Evolutionary conservation across 2,797 vertebrate genomes (phyloP), one percentile per base, ranked within the genome.

Genomic region (Silurus aristotelis): DNA sequence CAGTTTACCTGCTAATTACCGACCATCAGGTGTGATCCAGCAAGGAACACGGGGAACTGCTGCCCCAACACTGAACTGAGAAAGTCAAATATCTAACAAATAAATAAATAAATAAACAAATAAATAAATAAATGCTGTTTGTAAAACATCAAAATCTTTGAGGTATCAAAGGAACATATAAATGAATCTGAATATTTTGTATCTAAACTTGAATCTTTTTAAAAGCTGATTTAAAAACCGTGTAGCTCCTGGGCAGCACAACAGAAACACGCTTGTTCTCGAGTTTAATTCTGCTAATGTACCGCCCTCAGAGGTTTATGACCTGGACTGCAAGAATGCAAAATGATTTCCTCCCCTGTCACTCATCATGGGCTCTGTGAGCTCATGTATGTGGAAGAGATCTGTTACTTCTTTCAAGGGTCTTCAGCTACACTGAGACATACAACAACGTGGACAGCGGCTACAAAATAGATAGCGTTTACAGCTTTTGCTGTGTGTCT

Each of bases 1-100:
- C 78, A 80, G 43, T 66, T 80, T 7, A 64, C 61, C 43, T 13
- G 76, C 31, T 48, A 80, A 80, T 80, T 64, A 64, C 20, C 7
- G 48, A 64, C 60, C 38, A 64, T 48, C 56, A 20, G n/a, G 14
- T 55, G 48, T 55, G 6, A 25, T 75, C 15, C n/a, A 27, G 46
- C 48, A 75, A 17, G 9, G 48, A 56, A 27, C 55, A 19, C 52
- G 9, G 15, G 52, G 17, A 19, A 17, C 17, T 75, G 48, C 48
- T 3, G 6, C 10, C n/a, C 14, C 2, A 75, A 55, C 43, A 52
- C 71, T 52, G 43, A 48, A 48, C 70, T 72, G 43, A 10, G 43
- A 46, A 48, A 70, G 27, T 38, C 67, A 17, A 68, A 38, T 48
- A 12, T n/a, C 46, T 19, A 20, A 43, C 27, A 25, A 66, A 63